Evolutionary conservation across 35 echinoderm and acorn worm genomes (phyloP).

Genomic region (Stichopus chloronotus): DNA sequence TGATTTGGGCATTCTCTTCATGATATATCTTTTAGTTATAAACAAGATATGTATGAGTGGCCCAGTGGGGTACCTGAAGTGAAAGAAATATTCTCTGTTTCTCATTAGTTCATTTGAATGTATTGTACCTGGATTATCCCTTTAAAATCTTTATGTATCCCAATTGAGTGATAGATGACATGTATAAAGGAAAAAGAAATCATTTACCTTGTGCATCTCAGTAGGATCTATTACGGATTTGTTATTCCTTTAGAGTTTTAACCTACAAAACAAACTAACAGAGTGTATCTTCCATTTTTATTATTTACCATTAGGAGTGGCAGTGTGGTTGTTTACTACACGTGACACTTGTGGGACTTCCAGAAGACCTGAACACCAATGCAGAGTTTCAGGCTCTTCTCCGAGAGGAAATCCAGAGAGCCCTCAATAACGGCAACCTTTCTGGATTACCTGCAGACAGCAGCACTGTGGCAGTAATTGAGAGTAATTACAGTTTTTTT

Average conservation of each 20-base stretch:
- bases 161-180: too few species aligned
- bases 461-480: not conserved
- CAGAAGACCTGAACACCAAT: not conserved
- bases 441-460: not conserved
- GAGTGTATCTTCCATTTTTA: not conserved
- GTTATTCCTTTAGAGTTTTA: not conserved
- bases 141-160: too few species aligned
- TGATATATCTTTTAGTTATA: too few species aligned
- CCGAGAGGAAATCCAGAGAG: not conserved
- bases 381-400: not conserved
- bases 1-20: not conserved
- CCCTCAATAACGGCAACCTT: not conserved
- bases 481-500: slow-evolving; percentile 3
- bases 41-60: too few species aligned
- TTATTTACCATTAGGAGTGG: not conserved
- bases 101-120: too few species aligned
- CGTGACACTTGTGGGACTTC: not conserved
- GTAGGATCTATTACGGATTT: too few species aligned
- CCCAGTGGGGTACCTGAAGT: too few species aligned
- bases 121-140: too few species aligned
- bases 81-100: too few species aligned
- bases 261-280: not conserved
- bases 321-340: slow-evolving; percentile 21
- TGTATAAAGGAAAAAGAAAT: too few species aligned
- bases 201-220: too few species aligned